Conservation (phyloP, 2,888 invertebrate species). For the Neoascia interrupta region DNA sequence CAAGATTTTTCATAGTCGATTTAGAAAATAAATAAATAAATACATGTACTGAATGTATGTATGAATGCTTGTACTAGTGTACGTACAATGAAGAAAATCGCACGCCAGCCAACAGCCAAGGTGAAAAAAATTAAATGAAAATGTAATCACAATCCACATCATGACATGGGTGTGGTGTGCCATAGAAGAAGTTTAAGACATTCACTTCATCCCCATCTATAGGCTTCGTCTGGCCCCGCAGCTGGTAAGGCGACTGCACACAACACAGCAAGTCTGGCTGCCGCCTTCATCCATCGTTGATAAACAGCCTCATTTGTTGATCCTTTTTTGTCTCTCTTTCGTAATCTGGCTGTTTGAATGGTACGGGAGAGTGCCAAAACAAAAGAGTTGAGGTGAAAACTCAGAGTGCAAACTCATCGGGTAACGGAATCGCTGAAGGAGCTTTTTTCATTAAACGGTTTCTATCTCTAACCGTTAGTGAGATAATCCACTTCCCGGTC, state of each 20-base stretch:
- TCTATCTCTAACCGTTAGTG: conserved; percentile 53
- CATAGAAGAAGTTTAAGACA: conserved; percentile 66
- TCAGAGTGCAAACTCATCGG: conserved; percentile 1
- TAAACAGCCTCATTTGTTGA: conserved; percentile 20
- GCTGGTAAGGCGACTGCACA: not conserved
- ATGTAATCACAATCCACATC: conserved; percentile 70
- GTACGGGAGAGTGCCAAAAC: conserved; percentile 49
- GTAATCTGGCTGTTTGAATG: conserved; percentile 15
- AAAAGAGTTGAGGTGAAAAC: conserved; percentile 57
- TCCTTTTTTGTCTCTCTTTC: conserved; percentile 48
- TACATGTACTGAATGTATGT: conserved; percentile 16
- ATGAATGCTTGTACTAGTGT: conserved; percentile 28
- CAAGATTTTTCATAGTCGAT: conserved; percentile 68
- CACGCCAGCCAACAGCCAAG: conserved; percentile 70
- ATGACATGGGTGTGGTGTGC: conserved; percentile 69
- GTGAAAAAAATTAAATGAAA: conserved; percentile 70
- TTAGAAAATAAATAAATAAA: conserved; percentile 69
- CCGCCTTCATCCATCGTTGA: conserved; percentile 45
- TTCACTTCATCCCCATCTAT: conserved; percentile 68
- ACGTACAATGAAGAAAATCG: conserved; percentile 66
- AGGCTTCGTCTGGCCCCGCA: conserved; percentile 26
- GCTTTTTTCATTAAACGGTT: conserved; percentile 60
- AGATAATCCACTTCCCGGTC: conserved; percentile 23
- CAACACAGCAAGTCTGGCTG: conserved; percentile 24
- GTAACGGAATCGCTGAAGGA: conserved; percentile 50